Base-by-base conservation (phyloP, 2,888 invertebrate genomes). In the Harpagoxenus sublaevis region DNA sequence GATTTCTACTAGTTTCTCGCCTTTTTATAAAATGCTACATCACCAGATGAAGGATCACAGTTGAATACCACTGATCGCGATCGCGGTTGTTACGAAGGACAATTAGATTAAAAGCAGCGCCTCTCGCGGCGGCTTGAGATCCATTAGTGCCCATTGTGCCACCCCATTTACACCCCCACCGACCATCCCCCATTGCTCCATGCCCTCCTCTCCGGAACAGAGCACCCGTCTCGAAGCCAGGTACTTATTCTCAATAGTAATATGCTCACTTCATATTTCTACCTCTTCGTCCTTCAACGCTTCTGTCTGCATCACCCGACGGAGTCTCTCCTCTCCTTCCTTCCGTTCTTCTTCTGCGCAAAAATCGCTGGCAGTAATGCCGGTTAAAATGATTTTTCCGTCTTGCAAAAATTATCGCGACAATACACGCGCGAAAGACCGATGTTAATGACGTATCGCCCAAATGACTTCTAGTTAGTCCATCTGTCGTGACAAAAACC, bases 61-160 rank as follows among this genome's bases (percentile, higher is more conserved):
- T 89, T 91, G 91, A 90, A 91, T 91, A 88, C 88, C 91, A 90
- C 90, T 92, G 92, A 91, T 92, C 89, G 89, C 89, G 91, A 91
- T 92, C 90, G 92, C 86, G 92, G 89, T 92, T 91, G 92, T 92
- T 92, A 92, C 91, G 93, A 92, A 94, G 95, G 94, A 95, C 95
- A 94, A 95, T 95, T 95, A 95, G 95, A 95, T 95, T 95, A 95
- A 95, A 95, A 95, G 95, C 95, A 95, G 94, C 95, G 94, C 94
- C 94, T 94, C 94, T 94, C 93, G 94, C 94, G 94, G 94, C 94
- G 92, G 94, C 95, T 95, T 94, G 95, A 95, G 94, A 95, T 95
- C 95, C 95, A 95, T 95, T 95, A 95, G 95, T 92, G 94, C 94
- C 94, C 94, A 95, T 95, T 95, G 95, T 95, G 94, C 93, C 94